Evolutionary conservation across 2,888 invertebrate species (phyloP), one percentile per base, ranked within the genome.

Genomic region (Stomorhina lunata): DNA sequence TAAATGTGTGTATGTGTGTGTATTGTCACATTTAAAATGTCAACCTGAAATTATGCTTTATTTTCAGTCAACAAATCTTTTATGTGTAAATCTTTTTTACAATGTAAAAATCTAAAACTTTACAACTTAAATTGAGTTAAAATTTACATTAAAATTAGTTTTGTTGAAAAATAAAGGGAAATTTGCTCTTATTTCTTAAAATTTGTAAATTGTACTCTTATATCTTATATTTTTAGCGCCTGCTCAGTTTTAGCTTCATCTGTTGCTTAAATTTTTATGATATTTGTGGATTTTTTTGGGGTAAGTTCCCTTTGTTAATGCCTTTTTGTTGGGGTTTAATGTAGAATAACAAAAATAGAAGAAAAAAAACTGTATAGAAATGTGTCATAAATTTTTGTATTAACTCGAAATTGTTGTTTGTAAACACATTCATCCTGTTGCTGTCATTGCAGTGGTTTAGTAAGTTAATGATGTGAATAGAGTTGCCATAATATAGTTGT

Each of bases 361-460:
- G 22, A 55, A 27, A 27, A 5, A 32, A 4, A 34, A 59, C 17
- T 43, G 4, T 43, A 12, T 43, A 15, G 43, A 68, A 61, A 40
- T 73, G 72, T 73, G 72, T 48, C 77, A 73, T 73, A 72, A 61
- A 77, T 72, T 29, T n/a, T 22, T 34, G 20, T 66, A 61, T 55
- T 48, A 73, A 72, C 29, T 53, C 34, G 53, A 22, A 82, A 65
- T 43, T 66, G 69, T 71, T 82, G 79, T 79, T 79, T 79, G 50
- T 75, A 79, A 79, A 82, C n/a, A n/a, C 73, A 82, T 59, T 83
- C 40, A 57, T 83, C 76, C 80, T 83, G 80, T 80, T 83, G 80
- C 76, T 77, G 68, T 71, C 65, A 63, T 66, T 68, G 57, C 78
- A 61, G 65, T 78, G 82, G 77, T 34, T 78, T 75, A 65, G 40